Evolutionary conservation across 2,113 vertebrate genomes (phyloP), one percentile per base, ranked within the genome.

Genomic region (Bungarus multicinctus): DNA sequence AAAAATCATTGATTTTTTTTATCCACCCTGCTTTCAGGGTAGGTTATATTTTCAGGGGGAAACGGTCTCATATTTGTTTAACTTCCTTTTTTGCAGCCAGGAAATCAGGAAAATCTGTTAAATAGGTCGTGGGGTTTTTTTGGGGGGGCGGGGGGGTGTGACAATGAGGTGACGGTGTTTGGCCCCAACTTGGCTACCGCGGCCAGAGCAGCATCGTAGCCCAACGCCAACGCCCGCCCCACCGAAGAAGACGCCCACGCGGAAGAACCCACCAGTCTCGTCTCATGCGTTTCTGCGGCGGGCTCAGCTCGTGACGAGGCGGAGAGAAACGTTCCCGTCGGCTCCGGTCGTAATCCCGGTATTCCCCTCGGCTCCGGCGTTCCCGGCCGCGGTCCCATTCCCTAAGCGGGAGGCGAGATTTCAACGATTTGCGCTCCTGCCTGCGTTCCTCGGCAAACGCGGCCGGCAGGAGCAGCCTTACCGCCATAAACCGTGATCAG

Each of bases 341-440:
- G 58, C 98, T 99, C 85, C 99, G 94, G 91, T 99, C 98, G 4
- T 99, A 99, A 95, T 99, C 99, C 0, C 99, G 97, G 94, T 99
- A 99, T 90, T 99, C 99, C 1, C 98, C 98, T 0, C 98, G 97
- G 92, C 98, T 99, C 4, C 98, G 97, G 2, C 99, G 98, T 89
- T 99, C 99, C 5, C 98, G 97, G 16, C 98, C 98, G 0, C 99
- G 95, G 95, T 99, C 99, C 99, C 99, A 99, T 94, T 99, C 98
- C 94, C 99, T 98, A 90, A 20, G 18, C 45, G 30, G 90, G 22
- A 27, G 87, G 60, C 69, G 57, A 5, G 2, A 20, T 23, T 20
- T 39, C n/a, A 7, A 5, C 4, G 1, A 34, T 39, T 8, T 18
- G 69, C n/a, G n/a, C n/a, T n/a, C n/a, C n/a, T n/a, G n/a, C n/a